Base-by-base conservation (phyloP, 2,797 vertebrate species). In the Tachyglossus aculeatus region DNA sequence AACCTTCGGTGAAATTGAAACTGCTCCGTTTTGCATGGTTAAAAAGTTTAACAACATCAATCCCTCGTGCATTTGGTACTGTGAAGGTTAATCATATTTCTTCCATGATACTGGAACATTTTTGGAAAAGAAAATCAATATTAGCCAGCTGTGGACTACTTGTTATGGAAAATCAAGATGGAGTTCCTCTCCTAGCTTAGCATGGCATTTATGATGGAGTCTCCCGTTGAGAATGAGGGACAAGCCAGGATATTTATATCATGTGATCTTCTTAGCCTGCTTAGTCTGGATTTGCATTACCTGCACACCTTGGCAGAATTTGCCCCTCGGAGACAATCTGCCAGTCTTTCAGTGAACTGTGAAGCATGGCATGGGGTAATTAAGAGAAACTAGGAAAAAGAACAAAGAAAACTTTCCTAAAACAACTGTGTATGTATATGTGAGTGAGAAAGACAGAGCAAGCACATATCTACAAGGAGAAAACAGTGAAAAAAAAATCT, bases 371-470 rank as follows among this genome's bases (percentile, higher is more conserved):
- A n/a, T 52, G 53, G 44, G 48, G 31, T 32, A 56, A 60, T 50
- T 36, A 22, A 69, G 67, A 70, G 37, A 72, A 70, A 31, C 16
- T 8, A 65, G 18, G 14, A 67, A 38, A 47, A 36, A 59, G 41
- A 72, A 44, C 3, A 44, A 44, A 9, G 22, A 44, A 44, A 9
- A 18, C 43, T 8, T 24, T 25, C 13, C 5, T 45, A 18, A 29
- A 48, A 48, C 25, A n/a, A n/a, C n/a, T n/a, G n/a, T n/a, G n/a
- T n/a, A 29, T 48, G 15, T 25, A 48, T 48, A 7, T 29, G 25
- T 4, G 31, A 48, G 18, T 38, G 19, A 7, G 24, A 27, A 16
- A 34, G 7, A 29, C 31, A n/a, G 34, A 22, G 4, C 3, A 1
- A n/a, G 34, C 19, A 3, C 3, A 1, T 45, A 34, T 9, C 56